Evolutionary conservation across 2,888 invertebrate genomes (phyloP), one percentile per base, ranked within the genome.

Genomic region (Lithosia quadra): DNA sequence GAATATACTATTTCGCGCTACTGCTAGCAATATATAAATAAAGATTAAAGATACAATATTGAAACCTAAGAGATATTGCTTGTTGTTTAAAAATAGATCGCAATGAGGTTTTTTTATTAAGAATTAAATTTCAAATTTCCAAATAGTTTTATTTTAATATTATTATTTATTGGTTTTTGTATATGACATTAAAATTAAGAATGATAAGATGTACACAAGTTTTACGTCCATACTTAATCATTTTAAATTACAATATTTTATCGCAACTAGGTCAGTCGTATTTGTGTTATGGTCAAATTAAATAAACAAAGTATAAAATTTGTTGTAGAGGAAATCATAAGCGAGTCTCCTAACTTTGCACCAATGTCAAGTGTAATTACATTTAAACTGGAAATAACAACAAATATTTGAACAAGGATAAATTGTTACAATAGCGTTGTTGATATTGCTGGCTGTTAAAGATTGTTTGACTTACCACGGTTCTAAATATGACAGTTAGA

Each of bases 291-390:
- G 49, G 8, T 49, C 18, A 49, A 49, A 49, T 49, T n/a, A 8
- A 49, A 49, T 49, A 49, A 49, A 49, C 49, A 49, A 49, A 49
- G 18, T n/a, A 49, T 49, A n/a, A 49, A n/a, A 49, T 49, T 49
- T n/a, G 9, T 7, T 9, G n/a, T 49, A 49, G 18, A 49, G 49
- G n/a, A 49, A 49, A 49, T 49, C 49, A 49, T n/a, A 49, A n/a
- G 15, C n/a, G 49, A 49, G 18, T n/a, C 4, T 39, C 10, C 15
- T 15, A 15, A 49, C n/a, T n/a, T 49, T n/a, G 49, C 9, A 49
- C 49, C 49, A 49, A 49, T 49, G 49, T 49, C 49, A 49, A 49
- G 49, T 49, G 49, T 49, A 49, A 49, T n/a, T 49, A 49, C 7
- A 49, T n/a, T 49, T 49, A 18, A 49, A 49, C 49, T 9, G n/a